Conservation (phyloP, 2,888 invertebrate genomes). For the Teinopalpus imperialis region DNA sequence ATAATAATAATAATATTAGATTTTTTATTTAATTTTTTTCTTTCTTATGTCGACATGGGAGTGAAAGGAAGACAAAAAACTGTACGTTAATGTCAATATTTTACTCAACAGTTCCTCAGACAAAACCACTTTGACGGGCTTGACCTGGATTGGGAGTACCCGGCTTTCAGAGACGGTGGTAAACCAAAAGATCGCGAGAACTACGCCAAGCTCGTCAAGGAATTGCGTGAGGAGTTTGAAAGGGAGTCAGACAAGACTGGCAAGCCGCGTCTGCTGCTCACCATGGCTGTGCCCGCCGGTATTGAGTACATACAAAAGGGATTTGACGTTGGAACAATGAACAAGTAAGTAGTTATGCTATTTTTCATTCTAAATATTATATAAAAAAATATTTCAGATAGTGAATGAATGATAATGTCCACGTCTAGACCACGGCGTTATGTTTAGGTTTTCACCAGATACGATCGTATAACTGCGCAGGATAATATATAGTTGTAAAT, state of each 20-base stretch:
- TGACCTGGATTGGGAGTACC: constrained; percentile 96
- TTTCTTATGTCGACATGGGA: too few species aligned
- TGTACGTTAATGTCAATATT: not conserved
- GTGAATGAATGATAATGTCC: too few species aligned
- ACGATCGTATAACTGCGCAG: too few species aligned
- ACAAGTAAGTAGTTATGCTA: constrained; percentile 83
- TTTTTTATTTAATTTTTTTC: too few species aligned
- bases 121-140: constrained; percentile 96
- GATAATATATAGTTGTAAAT: too few species aligned
- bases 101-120: constrained; percentile 85
- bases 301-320: constrained; percentile 96
- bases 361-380: too few species aligned
- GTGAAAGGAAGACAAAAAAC: too few species aligned
- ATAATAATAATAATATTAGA: too few species aligned
- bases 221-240: constrained; percentile 94
- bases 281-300: constrained; percentile 97
- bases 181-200: constrained; percentile 92
- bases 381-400: too few species aligned
- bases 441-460: too few species aligned
- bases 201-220: constrained; percentile 93
- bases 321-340: constrained; percentile 93
- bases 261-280: constrained; percentile 88
- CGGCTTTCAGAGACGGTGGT: constrained; percentile 90
- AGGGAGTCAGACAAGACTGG: constrained; percentile 92
- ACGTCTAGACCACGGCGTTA: too few species aligned